Base-by-base conservation (phyloP, 2,113 vertebrate species). In the Prolemur simus region DNA sequence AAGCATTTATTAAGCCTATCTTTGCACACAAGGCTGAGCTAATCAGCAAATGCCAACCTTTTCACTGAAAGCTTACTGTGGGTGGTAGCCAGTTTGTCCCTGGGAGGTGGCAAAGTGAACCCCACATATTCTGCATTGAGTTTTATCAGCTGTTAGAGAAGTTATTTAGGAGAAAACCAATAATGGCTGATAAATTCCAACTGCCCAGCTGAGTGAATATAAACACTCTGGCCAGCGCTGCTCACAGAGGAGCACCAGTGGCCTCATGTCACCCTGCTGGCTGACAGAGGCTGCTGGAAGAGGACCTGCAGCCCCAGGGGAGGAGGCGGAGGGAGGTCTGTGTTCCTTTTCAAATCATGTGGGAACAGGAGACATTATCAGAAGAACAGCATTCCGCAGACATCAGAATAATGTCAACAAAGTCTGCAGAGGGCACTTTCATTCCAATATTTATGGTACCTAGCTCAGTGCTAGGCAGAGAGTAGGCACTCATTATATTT, bases 141-240 rank as follows among this genome's bases (percentile, higher is more conserved):
- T 91, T 88, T 97, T 74, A 71, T n/a, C 45, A 56, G 68, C 78
- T 82, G 47, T 80, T 82, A 80, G 42, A 90, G n/a, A 96, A 54
- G 23, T 47, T 54, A 89, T 77, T 88, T 68, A 91, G 42, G 52
- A 77, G 39, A 73, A 96, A 91, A 89, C 29, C 39, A 71, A 45
- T 27, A 66, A 90, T 32, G 52, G n/a, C 47, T 54, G 27, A 69
- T 81, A 64, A 95, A 54, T 25, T 27, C 25, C 81, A 84, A 18
- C 17, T 89, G 74, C 18, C 91, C 81, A 60, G 27, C 21, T 87
- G 42, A 68, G 1, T 71, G 21, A 71, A 56, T 39, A 56, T 34
- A 71, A 85, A 56, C 25, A 80, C 42, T 10, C 15, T 81, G 25
- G 64, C 17, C 37, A 71, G 54, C 2, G 2, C 32, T 17, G 17